These are phyloP conservation scores for Pungitius pungitius DNA, from an alignment of 2,113 vertebrate species.

Conservation along the genomic window DNA sequence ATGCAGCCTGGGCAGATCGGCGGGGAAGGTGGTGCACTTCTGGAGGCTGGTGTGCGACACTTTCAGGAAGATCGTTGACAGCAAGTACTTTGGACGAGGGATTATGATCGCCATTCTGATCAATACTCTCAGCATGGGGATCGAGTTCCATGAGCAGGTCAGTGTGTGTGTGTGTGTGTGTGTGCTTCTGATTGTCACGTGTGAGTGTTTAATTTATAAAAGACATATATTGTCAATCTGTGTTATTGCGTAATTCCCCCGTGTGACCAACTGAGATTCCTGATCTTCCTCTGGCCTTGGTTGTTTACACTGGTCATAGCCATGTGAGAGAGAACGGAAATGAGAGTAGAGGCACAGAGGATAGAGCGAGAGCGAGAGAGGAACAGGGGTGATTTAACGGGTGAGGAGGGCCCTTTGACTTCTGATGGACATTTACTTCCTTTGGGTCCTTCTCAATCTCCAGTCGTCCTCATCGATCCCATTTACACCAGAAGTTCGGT, in stretches of 20 bases:
- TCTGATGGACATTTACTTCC: conserved; percentile 44
- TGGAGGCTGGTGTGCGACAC: conserved; percentile 94
- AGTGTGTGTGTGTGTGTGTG: conserved; percentile 74
- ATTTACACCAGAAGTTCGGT: conserved; percentile 17
- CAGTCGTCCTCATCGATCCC: background rate
- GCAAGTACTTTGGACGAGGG: conserved; percentile 97
- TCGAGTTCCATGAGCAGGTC: conserved; percentile 97
- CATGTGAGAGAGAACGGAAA: conserved; percentile 53
- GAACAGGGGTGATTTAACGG: conserved; percentile 44
- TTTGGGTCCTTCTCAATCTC: conserved; percentile 1
- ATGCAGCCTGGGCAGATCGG: conserved; percentile 66
- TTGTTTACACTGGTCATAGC: conserved; percentile 71
- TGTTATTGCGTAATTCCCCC: conserved; percentile 46
- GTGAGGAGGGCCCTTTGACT: conserved; percentile 34
- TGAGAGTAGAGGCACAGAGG: conserved; percentile 14
- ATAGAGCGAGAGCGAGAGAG: background rate
- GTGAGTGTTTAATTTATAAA: background rate
- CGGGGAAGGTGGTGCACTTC: conserved; percentile 83
- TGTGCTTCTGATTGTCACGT: background rate
- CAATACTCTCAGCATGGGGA: conserved; percentile 98
- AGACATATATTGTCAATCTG: conserved; percentile 33
- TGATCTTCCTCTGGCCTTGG: conserved; percentile 57
- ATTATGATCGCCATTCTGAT: conserved; percentile 99
- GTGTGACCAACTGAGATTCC: conserved; percentile 56
- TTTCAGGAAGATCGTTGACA: conserved; percentile 96